Base-by-base conservation (phyloP, 2,797 vertebrate species). In the Atherinosoma microstoma region DNA sequence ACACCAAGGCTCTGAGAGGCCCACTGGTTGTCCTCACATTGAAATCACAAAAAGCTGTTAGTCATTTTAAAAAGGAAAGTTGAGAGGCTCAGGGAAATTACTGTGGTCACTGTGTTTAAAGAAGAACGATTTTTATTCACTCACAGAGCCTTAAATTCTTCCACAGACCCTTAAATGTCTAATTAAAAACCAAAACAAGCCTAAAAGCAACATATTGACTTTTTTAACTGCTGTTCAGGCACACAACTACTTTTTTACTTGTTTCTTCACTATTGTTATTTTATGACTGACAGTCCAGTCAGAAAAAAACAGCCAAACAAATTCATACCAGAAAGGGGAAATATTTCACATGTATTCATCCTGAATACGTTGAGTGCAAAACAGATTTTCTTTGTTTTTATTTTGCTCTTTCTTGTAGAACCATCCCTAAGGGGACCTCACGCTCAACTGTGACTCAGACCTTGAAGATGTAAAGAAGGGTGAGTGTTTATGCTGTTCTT, bases 21-120 rank as follows among this genome's bases (percentile, higher is more conserved):
- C 35, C 67, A 58, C 40, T 64, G 64, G 73, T 77, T 79, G 61
- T 73, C 54, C 27, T 65, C 38, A 58, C 29, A 30, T 27, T 74
- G 54, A 69, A 73, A 75, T 63, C 32, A 64, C 3, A 58, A 58
- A 67, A 68, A 38, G 53, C 36, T 51, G 45, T 69, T 20, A 67
- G 13, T 40, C 11, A 58, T 45, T 70, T 71, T 67, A 36, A 63
- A 32, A 62, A 60, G 49, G 18, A 71, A 73, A 83, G 59, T 75
- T 67, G 10, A 68, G 56, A 80, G 57, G 38, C 54, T 63, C 34
- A 64, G 42, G 47, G 64, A 86, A 73, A 70, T 38, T 42, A 58
- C n/a, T 82, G 78, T 64, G 75, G 79, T 78, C 34, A 13, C 16
- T 68, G 38, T 78, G 71, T 85, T 86, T 73, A 76, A 84, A 77